phyloP scores from a whole-genome alignment of 2,888 invertebrate species.

The Cordilura impudica region DNA sequence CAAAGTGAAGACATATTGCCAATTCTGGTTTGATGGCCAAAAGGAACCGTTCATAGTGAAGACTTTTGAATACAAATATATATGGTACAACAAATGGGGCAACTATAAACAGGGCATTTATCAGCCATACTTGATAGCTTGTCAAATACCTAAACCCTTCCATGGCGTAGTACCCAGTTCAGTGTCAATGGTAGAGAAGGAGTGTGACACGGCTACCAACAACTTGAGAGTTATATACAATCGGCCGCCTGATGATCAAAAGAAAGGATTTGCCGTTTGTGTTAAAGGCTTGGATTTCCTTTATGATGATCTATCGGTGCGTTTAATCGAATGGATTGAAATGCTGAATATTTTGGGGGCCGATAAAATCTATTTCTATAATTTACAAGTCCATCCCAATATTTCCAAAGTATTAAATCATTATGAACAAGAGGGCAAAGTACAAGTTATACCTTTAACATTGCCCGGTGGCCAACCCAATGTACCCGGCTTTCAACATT shows the following conservation, averaged over 20 bases:
- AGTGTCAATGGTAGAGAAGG: constrained; percentile 90
- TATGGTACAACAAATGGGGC: constrained; percentile 96
- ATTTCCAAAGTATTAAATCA: constrained; percentile 87
- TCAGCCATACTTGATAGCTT: constrained; percentile 93
- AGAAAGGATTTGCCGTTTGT: constrained; percentile 92
- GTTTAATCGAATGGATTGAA: constrained; percentile 96
- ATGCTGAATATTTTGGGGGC: constrained; percentile 91
- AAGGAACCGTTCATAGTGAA: constrained; percentile 89
- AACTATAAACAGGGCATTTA: constrained; percentile 94
- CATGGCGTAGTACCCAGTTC: constrained; percentile 87
- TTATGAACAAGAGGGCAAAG: constrained; percentile 83
- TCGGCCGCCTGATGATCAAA: constrained; percentile 81
- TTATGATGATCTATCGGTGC: constrained; percentile 92
- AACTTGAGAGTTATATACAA: constrained; percentile 90
- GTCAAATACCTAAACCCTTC: constrained; percentile 89
- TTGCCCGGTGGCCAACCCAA: constrained; percentile 94
- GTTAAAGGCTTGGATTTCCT: constrained; percentile 96
- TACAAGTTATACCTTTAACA: constrained; percentile 88
- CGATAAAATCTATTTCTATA: constrained; percentile 94
- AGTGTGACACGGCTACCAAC: constrained; percentile 91
- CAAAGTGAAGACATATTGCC: constrained; percentile 88
- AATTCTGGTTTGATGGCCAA: constrained; percentile 92
- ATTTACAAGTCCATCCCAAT: constrained; percentile 93
- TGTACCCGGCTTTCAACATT: constrained; percentile 91
- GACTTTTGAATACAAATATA: constrained; percentile 93